Percentiles rank a stretch among this genome's conserved stretches.
Conservation (phyloP, 2,113 vertebrate genomes). For the Osmerus eperlanus region DNA sequence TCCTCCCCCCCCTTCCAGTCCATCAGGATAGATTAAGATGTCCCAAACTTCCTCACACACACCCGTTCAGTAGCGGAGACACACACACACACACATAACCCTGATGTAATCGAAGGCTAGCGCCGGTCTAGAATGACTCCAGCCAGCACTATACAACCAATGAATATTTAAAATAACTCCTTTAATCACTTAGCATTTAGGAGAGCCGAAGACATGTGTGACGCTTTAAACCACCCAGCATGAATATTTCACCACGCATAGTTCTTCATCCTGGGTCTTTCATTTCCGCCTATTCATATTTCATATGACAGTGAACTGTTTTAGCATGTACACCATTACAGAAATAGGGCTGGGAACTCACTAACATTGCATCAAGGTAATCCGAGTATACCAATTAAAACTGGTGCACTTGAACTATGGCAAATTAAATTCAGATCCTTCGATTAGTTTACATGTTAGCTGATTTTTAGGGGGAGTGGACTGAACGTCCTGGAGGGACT, state of each 20-base stretch:
- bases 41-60: not conserved
- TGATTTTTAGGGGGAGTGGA: no score
- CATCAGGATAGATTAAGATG: not conserved
- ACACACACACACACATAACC: not conserved
- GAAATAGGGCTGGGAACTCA: no score
- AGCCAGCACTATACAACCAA: not conserved
- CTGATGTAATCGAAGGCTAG: not conserved
- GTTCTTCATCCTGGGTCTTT: not conserved
- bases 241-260: not conserved
- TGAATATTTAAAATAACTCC: constrained; percentile 10
- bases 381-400: no score
- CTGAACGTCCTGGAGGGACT: no score
- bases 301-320: not conserved
- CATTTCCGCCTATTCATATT: not conserved
- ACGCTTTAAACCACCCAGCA: not conserved
- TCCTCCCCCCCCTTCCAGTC: not conserved
- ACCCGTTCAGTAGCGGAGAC: not conserved
- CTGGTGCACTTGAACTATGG: no score
- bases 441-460: no score
- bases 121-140: not conserved
- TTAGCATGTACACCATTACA: no score
- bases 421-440: no score
- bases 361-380: no score
- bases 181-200: constrained; percentile 10
- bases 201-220: not conserved